A percentile compares a stretch with the other conserved stretches of the same genome.
These are phyloP conservation scores for Stegana nigrithorax DNA, from an alignment of 2,888 invertebrate species.

Conservation along the genomic window DNA sequence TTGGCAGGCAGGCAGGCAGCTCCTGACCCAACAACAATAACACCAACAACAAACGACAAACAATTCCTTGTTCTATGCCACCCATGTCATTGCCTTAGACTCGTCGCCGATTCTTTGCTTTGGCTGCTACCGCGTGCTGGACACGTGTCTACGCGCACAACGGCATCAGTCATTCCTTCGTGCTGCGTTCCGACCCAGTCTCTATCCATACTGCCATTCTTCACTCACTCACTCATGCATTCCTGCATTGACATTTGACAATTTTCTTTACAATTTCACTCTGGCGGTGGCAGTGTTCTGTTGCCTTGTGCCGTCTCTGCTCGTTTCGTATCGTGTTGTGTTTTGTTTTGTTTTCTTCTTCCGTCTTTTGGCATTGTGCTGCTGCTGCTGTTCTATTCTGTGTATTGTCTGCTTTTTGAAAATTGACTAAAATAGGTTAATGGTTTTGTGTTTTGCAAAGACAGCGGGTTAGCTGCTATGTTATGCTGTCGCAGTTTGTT, in stretches of 20 bases:
- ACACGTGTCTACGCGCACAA: background rate
- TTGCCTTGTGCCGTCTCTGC: background rate
- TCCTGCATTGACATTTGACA: constrained; percentile 4
- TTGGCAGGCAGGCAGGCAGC: too few relatives aligned
- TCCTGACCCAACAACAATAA: constrained; percentile 11
- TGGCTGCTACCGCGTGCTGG: background rate
- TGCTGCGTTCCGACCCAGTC: background rate
- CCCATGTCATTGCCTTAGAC: background rate
- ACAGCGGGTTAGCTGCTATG: constrained; percentile 1
- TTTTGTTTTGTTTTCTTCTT: too few relatives aligned
- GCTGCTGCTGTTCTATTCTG: too few relatives aligned
- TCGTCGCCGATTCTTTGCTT: too few relatives aligned
- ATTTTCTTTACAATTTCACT: background rate
- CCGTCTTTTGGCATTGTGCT: too few relatives aligned
- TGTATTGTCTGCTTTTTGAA: too few relatives aligned
- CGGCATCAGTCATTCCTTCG: background rate
- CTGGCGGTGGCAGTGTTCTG: background rate
- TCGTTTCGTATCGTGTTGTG: background rate
- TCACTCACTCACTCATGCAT: background rate
- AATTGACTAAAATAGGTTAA: too few relatives aligned
- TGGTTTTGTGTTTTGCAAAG: constrained; percentile 10
- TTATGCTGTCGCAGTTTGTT: background rate
- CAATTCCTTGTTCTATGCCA: background rate
- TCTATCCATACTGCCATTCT: background rate
- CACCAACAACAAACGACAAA: background rate